These are phyloP conservation scores for Agonopterix subpropinquella DNA, from an alignment of 2,888 invertebrate genomes.

Conservation along the genomic window DNA sequence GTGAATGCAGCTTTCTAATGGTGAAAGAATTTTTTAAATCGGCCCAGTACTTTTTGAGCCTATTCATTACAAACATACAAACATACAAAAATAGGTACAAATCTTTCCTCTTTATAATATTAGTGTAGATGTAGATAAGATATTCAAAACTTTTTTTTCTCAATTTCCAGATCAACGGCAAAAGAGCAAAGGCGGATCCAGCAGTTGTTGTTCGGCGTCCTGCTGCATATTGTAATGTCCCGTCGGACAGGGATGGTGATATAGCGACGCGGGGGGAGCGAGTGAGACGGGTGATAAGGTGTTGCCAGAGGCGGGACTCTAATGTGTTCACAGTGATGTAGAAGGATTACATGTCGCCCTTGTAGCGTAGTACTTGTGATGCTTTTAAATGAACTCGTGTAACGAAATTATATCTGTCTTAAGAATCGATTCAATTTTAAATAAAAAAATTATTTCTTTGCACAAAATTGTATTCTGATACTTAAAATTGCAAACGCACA, in stretches of 20 bases:
- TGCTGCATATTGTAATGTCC: slow-evolving; percentile 93
- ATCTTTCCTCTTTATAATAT: too few species aligned
- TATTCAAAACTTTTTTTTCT: not conserved
- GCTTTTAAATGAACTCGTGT: slow-evolving; percentile 41
- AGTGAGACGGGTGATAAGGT: slow-evolving; percentile 36
- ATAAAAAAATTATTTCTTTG: slow-evolving; percentile 20
- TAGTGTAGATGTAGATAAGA: too few species aligned
- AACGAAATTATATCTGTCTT: slow-evolving; percentile 3
- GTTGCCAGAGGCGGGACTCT: slow-evolving; percentile 45
- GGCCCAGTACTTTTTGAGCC: too few species aligned
- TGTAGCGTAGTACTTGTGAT: slow-evolving; percentile 37
- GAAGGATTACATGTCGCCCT: slow-evolving; percentile 41
- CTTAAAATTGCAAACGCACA: slow-evolving; percentile 34
- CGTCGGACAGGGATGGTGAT: slow-evolving; percentile 28
- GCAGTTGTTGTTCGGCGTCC: slow-evolving; percentile 95
- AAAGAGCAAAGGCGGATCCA: slow-evolving; percentile 96
- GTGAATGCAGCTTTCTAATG: too few species aligned
- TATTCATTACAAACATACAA: too few species aligned
- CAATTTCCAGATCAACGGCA: slow-evolving; percentile 91
- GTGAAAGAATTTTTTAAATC: too few species aligned
- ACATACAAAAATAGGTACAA: too few species aligned
- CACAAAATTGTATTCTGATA: slow-evolving; percentile 21
- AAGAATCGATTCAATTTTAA: slow-evolving; percentile 27
- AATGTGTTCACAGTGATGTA: slow-evolving; percentile 63
- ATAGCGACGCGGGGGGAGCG: slow-evolving; percentile 28